These are phyloP conservation scores for Pyrgilauda ruficollis DNA, from an alignment of 2,113 vertebrate genomes.

Conservation along the genomic window DNA sequence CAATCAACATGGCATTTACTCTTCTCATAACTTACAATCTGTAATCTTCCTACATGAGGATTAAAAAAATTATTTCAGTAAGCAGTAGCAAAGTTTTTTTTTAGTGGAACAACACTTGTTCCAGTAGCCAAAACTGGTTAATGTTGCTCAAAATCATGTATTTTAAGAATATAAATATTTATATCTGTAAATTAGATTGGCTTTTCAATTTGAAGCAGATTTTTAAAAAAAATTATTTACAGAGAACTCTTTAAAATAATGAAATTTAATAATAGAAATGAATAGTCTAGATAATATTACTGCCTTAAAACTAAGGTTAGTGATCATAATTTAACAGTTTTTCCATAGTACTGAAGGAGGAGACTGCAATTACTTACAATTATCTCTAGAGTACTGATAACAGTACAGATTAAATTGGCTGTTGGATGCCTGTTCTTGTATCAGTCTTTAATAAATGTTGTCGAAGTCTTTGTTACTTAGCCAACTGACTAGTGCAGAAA, in stretches of 20 bases:
- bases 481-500: conserved; percentile 36
- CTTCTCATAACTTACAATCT: not conserved
- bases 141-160: not conserved
- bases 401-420: not conserved
- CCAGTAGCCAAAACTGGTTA: not conserved
- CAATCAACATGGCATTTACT: not conserved
- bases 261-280: not conserved
- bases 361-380: conserved; percentile 1
- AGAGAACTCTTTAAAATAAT: not conserved
- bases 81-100: not conserved
- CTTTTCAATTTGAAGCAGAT: not conserved
- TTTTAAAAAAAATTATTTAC: not conserved
- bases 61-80: not conserved
- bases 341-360: not conserved
- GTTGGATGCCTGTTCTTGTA: conserved; percentile 38
- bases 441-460: not conserved
- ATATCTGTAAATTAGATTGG: not conserved
- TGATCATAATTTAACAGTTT: not conserved
- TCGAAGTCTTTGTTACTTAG: not conserved
- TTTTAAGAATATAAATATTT: not conserved
- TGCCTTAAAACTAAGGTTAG: not conserved
- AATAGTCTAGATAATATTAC: not conserved
- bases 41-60: not conserved
- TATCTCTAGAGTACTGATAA: not conserved
- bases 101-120: not conserved